Conservation (phyloP, 2,113 vertebrate genomes). For the Ahaetulla prasina region DNA sequence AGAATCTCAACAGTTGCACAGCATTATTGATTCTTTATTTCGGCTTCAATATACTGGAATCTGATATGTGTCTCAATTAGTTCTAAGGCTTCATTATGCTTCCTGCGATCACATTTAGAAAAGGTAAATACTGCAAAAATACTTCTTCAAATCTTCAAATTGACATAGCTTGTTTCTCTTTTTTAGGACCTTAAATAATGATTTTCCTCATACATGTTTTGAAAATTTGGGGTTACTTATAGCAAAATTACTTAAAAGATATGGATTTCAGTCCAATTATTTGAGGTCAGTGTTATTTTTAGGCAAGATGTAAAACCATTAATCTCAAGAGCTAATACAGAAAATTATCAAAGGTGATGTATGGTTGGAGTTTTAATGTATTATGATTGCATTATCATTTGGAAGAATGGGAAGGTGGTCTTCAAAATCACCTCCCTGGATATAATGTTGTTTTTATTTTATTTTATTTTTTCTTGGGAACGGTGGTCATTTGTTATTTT, state of each 20-base stretch:
- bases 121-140: conserved; percentile 35
- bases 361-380: background rate
- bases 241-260: background rate
- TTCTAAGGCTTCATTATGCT: conserved; percentile 23
- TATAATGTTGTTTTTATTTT: background rate
- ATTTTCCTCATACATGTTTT: background rate
- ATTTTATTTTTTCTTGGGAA: background rate
- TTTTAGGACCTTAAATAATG: conserved; percentile 55
- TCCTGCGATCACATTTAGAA: conserved; percentile 47
- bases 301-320: background rate
- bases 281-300: background rate
- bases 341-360: background rate
- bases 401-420: background rate
- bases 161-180: conserved; percentile 48
- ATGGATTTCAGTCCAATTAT: background rate
- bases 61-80: conserved; percentile 35
- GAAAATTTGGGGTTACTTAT: background rate
- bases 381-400: background rate
- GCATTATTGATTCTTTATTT: conserved; percentile 18
- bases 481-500: background rate
- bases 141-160: conserved; percentile 29
- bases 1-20: conserved; percentile 23
- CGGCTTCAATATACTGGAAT: conserved; percentile 8
- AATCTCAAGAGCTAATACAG: background rate
- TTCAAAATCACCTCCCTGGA: background rate